Evolutionary conservation across 2,113 vertebrate species (phyloP), one percentile per base, ranked within the genome.

Genomic region (Scolopax mira): DNA sequence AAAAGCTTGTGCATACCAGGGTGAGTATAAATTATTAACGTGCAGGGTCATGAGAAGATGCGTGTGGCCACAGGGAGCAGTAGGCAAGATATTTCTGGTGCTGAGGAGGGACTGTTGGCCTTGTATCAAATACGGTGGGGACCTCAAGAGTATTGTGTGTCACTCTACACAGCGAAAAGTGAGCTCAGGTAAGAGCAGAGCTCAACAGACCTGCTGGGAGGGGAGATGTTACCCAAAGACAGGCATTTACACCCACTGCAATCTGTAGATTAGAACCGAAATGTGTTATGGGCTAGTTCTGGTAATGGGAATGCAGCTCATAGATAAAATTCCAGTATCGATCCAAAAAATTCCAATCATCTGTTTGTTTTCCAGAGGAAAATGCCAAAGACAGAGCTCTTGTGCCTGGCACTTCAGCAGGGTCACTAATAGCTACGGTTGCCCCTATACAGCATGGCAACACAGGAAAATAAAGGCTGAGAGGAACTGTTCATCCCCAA

Each of bases 361-460:
- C 64, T 84, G 6, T 78, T 81, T 49, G 2, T 12, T 52, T 51
- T 54, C 42, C 28, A 31, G n/a, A 86, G 9, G 35, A 61, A 81
- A 70, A 66, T 22, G 13, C 28, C 41, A 61, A 42, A 61, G 31
- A 0, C n/a, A n/a, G 42, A 49, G 51, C 28, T 85, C 17, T 18
- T 51, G 37, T 19, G 22, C 39, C 13, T 83, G 71, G n/a, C 7
- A 9, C 16, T 70, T 78, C 33, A 55, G 39, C 9, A 35, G 39
- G 67, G 27, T 30, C 41, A 31, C 41, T 62, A 6, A 65, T 22
- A 31, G 28, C 28, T 66, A 25, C 52, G 11, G 17, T 79, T 49
- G 11, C 55, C 39, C 58, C 44, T 41, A 0, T 13, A 4, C 10
- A 24, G 10, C 10, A 13, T 2, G 2, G 15, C 3, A 80, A 15